phyloP scores from a whole-genome alignment of 2,888 invertebrate genomes.

The Barypeithes pellucidus region DNA sequence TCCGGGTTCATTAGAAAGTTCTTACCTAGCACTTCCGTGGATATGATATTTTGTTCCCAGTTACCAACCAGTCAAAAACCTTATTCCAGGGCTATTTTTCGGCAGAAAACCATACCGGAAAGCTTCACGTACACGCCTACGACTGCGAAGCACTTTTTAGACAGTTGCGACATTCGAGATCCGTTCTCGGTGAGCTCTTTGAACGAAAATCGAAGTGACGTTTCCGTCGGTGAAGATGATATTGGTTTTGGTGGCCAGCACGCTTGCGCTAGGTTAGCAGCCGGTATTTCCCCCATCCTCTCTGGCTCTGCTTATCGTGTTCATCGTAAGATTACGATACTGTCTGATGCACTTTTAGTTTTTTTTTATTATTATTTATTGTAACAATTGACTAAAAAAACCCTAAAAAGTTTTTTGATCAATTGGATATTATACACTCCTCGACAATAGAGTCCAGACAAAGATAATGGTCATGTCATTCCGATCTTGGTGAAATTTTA shows the following conservation, averaged over 20 bases:
- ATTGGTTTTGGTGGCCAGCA: constrained; percentile 45
- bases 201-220: background rate
- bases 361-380: constrained; percentile 33
- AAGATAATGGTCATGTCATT: no score
- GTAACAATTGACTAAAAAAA: background rate
- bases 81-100: constrained; percentile 22
- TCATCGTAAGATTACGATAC: constrained; percentile 64
- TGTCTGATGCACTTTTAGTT: constrained; percentile 60
- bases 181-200: constrained; percentile 49
- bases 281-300: constrained; percentile 58
- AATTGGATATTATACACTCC: background rate
- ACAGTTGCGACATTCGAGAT: constrained; percentile 30
- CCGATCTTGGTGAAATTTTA: no score
- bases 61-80: constrained; percentile 4
- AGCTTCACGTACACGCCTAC: constrained; percentile 8
- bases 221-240: constrained; percentile 40
- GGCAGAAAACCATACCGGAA: constrained; percentile 37
- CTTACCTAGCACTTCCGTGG: constrained; percentile 18
- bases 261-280: constrained; percentile 66
- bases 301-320: constrained; percentile 62
- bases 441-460: no score
- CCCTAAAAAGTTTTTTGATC: constrained; percentile 9
- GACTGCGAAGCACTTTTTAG: constrained; percentile 4
- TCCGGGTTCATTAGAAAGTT: constrained; percentile 36
- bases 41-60: background rate